Evolutionary conservation across 2,797 vertebrate genomes (phyloP), one percentile per base, ranked within the genome.

Genomic region (Melanotaenia parkinsoni): DNA sequence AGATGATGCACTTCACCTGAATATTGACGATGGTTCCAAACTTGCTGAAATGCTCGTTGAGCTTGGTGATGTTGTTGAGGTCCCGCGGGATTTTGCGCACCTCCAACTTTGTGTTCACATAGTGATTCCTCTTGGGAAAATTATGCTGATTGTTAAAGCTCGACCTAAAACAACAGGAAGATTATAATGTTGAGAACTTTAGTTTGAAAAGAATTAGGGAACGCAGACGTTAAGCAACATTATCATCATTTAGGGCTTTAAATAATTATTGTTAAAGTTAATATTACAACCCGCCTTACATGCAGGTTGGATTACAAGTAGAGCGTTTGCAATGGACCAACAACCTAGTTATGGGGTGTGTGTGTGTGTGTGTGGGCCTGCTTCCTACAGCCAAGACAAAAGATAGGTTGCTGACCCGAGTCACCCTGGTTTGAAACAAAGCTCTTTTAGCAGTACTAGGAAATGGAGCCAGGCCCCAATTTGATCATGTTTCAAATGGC

Each of bases 21-120:
- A 99, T 99, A 75, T 99, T 99, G 67, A 98, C 97, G 67, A 99
- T 98, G 59, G 96, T 99, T 86, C 98, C 98, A 91, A 99, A 99
- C 90, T 97, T 99, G 94, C 97, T 97, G 94, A 99, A 99, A 83
- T 99, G 98, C 81, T 98, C 97, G 0, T 99, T 99, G 82, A 99
- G 95, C 86, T 97, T 97, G 50, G 97, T 96, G 87, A 99, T 99
- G 81, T 97, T 99, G 91, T 99, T 99, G 63, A 98, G 51, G 11
- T 99, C 97, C 5, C 96, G 94, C 1, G 98, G 98, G 83, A 99
- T 98, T 93, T 95, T 97, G 74, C 96, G 95, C 73, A 99, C 97
- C 91, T 99, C 97, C 86, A 99, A 78, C 91, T 98, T 99, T 8
- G 97, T 99, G 90, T 99, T 99, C 1, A 96, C 95, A 5, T 98